Conservation (phyloP, 2,888 invertebrate species). For the Argyra leucocephala region DNA sequence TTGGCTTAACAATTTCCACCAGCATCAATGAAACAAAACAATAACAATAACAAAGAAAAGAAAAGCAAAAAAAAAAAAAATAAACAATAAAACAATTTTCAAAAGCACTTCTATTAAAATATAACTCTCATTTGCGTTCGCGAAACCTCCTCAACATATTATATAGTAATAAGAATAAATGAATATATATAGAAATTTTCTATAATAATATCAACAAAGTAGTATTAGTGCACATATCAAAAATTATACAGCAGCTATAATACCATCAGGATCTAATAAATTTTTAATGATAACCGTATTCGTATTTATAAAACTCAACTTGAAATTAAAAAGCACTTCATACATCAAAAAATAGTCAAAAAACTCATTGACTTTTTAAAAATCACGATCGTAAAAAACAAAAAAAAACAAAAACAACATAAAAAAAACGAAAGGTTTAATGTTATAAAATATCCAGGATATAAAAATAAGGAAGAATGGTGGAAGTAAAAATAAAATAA, state of each 20-base stretch:
- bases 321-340: conserved; percentile 1
- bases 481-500: not conserved
- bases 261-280: conserved; percentile 1
- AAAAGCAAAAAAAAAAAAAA: not conserved
- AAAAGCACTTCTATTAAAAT: too few relatives aligned
- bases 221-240: not conserved
- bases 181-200: not conserved
- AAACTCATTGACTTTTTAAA: not conserved
- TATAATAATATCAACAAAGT: not conserved
- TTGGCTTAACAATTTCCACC: not conserved
- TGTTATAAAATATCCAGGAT: not conserved
- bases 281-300: not conserved
- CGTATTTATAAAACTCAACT: not conserved
- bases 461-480: not conserved
- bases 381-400: too few relatives aligned
- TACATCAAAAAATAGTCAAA: conserved; percentile 2
- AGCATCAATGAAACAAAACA: not conserved
- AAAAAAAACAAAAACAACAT: too few relatives aligned
- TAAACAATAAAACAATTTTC: not conserved
- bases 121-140: too few relatives aligned
- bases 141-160: too few relatives aligned
- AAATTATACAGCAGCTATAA: too few relatives aligned
- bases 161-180: not conserved
- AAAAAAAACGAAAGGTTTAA: conserved; percentile 1
- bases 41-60: not conserved